These are phyloP conservation scores for Homarus gammarus DNA, from an alignment of 2,888 invertebrate genomes.

Conservation along the genomic window DNA sequence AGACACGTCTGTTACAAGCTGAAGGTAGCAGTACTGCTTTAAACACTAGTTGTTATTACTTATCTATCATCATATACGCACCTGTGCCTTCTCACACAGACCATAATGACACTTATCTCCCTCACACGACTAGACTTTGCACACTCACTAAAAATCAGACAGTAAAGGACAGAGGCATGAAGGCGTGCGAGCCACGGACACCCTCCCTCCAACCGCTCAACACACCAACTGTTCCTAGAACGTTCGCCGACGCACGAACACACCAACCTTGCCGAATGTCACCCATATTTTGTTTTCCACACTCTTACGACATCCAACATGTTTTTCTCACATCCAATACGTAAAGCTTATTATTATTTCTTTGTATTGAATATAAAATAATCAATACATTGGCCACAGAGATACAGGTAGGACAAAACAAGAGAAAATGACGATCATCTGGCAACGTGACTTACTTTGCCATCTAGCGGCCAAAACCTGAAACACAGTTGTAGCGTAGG, in stretches of 20 bases:
- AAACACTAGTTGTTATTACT: constrained; percentile 34
- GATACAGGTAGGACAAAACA: background rate
- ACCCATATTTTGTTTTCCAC: background rate
- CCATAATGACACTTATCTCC: constrained; percentile 49
- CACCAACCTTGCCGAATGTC: constrained; percentile 25
- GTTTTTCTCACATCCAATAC: background rate
- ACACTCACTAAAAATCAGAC: constrained; percentile 39
- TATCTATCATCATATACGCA: constrained; percentile 68
- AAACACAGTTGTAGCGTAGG: constrained; percentile 54
- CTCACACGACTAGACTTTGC: constrained; percentile 34
- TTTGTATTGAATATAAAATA: background rate
- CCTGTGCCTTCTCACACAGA: constrained; percentile 60
- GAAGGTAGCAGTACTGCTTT: constrained; percentile 13
- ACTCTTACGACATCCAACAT: background rate
- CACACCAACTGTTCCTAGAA: constrained; percentile 42
- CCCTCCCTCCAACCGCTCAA: constrained; percentile 34
- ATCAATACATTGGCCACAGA: background rate
- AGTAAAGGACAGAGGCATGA: constrained; percentile 27
- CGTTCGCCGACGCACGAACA: constrained; percentile 34
- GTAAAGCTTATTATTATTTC: background rate
- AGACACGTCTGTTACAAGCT: constrained; percentile 36
- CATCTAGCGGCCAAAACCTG: constrained; percentile 44
- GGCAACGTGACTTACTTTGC: constrained; percentile 18
- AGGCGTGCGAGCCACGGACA: constrained; percentile 13
- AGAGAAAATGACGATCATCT: constrained; percentile 10